A percentile compares a stretch with the other conserved stretches of the same genome.
Conservation (phyloP, 2,888 invertebrate genomes). For the Matsumyia berberina region DNA sequence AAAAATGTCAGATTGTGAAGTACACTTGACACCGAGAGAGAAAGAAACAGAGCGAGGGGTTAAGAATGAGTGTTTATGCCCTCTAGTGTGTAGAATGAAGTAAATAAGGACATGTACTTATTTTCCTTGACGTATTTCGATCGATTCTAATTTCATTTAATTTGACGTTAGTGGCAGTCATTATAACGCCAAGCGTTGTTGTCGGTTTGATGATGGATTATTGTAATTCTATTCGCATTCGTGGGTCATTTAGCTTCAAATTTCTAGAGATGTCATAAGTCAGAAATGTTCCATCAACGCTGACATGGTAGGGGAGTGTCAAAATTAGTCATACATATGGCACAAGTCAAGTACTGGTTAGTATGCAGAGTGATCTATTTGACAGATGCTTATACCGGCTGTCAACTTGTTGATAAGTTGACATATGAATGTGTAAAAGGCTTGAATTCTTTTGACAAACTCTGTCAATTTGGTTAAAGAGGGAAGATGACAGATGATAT, state of each 20-base stretch:
- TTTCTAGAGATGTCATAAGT: too few species aligned
- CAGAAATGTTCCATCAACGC: too few species aligned
- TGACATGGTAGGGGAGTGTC: too few species aligned
- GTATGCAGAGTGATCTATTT: not conserved
- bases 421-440: not conserved
- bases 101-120: slow-evolving; percentile 18
- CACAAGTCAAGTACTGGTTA: too few species aligned
- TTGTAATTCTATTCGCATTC: too few species aligned
- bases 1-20: slow-evolving; percentile 50
- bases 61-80: slow-evolving; percentile 29
- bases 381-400: not conserved
- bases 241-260: too few species aligned
- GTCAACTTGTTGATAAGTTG: slow-evolving; percentile 14
- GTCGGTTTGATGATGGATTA: not conserved
- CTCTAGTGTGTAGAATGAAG: not conserved
- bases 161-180: slow-evolving; percentile 5
- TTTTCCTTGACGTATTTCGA: not conserved
- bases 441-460: slow-evolving; percentile 7
- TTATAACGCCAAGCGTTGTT: not conserved
- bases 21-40: slow-evolving; percentile 50
- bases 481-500: too few species aligned
- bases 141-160: slow-evolving; percentile 25
- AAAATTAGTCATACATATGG: too few species aligned
- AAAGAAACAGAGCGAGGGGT: not conserved
- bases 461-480: not conserved